Evolutionary conservation across 2,888 invertebrate species (phyloP), one percentile per base, ranked within the genome.

Genomic region (Epinotia nisella): DNA sequence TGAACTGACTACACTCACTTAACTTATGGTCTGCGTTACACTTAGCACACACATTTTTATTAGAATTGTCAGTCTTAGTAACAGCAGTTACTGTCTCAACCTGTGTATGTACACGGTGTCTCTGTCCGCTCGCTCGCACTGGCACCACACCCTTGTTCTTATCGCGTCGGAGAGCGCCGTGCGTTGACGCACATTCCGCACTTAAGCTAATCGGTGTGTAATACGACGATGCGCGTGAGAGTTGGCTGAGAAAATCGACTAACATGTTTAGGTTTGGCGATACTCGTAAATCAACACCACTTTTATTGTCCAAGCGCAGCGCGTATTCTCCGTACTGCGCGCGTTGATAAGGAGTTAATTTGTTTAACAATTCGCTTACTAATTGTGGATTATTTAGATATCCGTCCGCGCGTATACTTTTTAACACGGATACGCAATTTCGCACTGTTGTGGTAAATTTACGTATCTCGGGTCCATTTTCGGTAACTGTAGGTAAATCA

Each of bases 371-470:
- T 13, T 68, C 68, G 29, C 59, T 68, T n/a, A 59, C 59, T 11
- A 68, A n/a, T n/a, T 68, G 59, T n/a, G 68, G 68, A 49, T 68
- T 59, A 19, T 59, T 68, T 29, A 68, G 9, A 21, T 70, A 70
- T 39, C 61, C 69, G 7, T 61, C 55, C 15, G 69, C 61, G 7
- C 39, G 17, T 19, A 55, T 39, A 17, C 17, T 59, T n/a, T 21
- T 61, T 15, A 69, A 17, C 29, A 69, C 61, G 1, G 61, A 45
- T 13, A 45, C 21, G 21, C 61, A 61, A 15, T 61, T 61, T 0
- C 61, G 61, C 61, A 61, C 61, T 9, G 61, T 45, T 15, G 41
- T 45, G 17, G 61, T 61, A 45, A 61, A 61, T 21, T 61, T 41
- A 61, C 61, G 61, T 21, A 61, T 45, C 21, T 61, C 61, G 13